These are phyloP conservation scores for Crossaster papposus DNA, from an alignment of 53 echinoderm and acorn worm species.

Conservation along the genomic window DNA sequence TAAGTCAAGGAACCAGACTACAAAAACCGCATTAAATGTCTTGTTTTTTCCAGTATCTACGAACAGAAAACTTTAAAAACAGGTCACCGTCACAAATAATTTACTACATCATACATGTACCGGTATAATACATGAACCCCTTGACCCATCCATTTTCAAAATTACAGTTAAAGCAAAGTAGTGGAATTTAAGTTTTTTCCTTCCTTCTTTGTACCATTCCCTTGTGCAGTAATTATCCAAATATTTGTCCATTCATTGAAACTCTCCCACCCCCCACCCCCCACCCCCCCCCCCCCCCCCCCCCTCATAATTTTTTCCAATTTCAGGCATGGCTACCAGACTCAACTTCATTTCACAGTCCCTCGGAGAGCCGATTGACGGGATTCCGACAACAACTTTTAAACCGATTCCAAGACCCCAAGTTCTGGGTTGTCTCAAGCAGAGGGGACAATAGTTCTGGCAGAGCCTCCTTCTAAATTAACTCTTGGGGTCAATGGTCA, in stretches of 20 bases:
- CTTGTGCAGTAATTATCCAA: background rate
- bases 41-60: too few relatives aligned
- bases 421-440: conserved; percentile 10
- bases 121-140: too few relatives aligned
- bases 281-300: too few relatives aligned
- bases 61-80: too few relatives aligned
- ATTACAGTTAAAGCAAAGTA: too few relatives aligned
- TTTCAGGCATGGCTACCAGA: background rate
- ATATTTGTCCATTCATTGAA: background rate
- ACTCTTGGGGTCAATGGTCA: background rate
- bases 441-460: background rate
- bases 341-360: background rate
- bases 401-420: background rate
- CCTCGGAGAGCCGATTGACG: too few relatives aligned
- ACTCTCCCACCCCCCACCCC: too few relatives aligned
- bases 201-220: background rate
- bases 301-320: background rate
- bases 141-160: too few relatives aligned
- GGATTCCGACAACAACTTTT: background rate
- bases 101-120: too few relatives aligned
- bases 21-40: too few relatives aligned
- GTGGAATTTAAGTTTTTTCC: background rate
- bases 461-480: background rate
- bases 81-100: too few relatives aligned
- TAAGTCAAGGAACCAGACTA: too few relatives aligned